A percentile compares a stretch with the other conserved stretches of the same genome.
Evolutionary conservation across 2,888 invertebrate genomes (phyloP).

Genomic region (Cheilosia urbana): DNA sequence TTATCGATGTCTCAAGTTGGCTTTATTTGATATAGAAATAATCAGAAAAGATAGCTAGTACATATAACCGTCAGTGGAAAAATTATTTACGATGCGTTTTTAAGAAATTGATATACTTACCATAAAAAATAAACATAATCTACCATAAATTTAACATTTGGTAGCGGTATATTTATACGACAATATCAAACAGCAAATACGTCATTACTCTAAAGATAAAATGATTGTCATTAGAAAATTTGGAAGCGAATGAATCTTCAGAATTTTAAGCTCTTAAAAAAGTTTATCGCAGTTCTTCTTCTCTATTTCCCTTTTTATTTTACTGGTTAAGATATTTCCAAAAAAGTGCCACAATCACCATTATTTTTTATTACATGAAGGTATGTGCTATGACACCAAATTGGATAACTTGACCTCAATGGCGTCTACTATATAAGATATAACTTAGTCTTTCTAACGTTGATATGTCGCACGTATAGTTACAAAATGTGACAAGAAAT

Average conservation of each 20-base stretch:
- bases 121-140: too few species aligned
- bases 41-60: too few species aligned
- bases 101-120: too few species aligned
- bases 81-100: neutral
- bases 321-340: neutral
- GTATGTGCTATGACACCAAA: neutral
- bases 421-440: neutral
- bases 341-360: too few species aligned
- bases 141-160: neutral
- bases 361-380: neutral
- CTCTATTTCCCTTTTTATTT: neutral
- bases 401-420: slow-evolving; percentile 23
- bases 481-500: slow-evolving; percentile 3
- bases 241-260: neutral
- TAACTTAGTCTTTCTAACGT: slow-evolving; percentile 8
- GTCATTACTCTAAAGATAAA: neutral
- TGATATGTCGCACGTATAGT: slow-evolving; percentile 13
- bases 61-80: slow-evolving; percentile 2
- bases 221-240: slow-evolving; percentile 2
- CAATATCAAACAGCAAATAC: neutral
- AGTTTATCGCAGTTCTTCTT: neutral
- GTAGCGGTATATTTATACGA: neutral
- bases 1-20: too few species aligned
- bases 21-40: too few species aligned
- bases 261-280: neutral